These are phyloP conservation scores for Eupithecia subumbrata DNA, from an alignment of 2,888 invertebrate species.

Conservation along the genomic window DNA sequence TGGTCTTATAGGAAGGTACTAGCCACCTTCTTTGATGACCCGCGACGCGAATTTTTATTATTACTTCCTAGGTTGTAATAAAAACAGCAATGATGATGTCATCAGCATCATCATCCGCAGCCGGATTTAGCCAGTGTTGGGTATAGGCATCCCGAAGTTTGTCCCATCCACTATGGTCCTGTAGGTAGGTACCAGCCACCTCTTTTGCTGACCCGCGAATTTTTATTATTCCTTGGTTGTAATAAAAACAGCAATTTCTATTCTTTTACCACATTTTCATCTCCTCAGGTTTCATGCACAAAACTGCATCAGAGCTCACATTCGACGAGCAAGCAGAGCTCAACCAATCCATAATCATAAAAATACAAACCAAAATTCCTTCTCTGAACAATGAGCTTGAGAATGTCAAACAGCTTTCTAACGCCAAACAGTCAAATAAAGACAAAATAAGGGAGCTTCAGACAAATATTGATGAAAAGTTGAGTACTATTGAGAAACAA, in stretches of 20 bases:
- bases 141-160: too few species aligned
- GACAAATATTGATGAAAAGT: conserved; percentile 66
- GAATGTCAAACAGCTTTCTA: conserved; percentile 52
- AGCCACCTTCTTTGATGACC: too few species aligned
- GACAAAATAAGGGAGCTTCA: conserved; percentile 65
- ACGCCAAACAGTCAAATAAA: conserved; percentile 51
- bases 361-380: conserved; percentile 70
- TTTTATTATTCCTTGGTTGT: too few species aligned
- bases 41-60: too few species aligned
- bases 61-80: too few species aligned
- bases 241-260: neutral
- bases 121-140: too few species aligned
- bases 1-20: too few species aligned
- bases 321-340: conserved; percentile 77
- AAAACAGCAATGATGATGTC: too few species aligned
- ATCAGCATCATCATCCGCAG: too few species aligned
- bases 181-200: too few species aligned
- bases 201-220: too few species aligned
- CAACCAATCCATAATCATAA: conserved; percentile 69
- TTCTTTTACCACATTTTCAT: neutral
- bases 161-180: too few species aligned
- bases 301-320: conserved; percentile 66
- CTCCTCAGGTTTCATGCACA: conserved; percentile 67
- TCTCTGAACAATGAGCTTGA: conserved; percentile 63
- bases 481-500: conserved; percentile 67